Conservation (phyloP, 2,888 invertebrate genomes). For the Lasioglossum vierecki region DNA sequence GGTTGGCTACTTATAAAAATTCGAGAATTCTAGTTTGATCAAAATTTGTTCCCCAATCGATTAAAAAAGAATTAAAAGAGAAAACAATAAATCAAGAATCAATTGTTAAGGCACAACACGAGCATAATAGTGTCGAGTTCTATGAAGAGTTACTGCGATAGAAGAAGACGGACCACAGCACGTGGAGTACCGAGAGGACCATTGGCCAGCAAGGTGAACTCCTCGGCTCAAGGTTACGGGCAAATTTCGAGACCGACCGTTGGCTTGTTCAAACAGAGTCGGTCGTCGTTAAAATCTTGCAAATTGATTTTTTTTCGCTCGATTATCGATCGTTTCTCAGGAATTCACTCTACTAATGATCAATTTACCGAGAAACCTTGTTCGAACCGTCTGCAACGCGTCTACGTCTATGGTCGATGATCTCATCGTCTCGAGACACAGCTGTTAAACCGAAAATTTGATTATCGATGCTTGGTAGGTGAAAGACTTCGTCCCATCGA, state of each 20-base stretch:
- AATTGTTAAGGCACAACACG: neutral
- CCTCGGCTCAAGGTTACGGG: neutral
- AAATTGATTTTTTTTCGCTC: neutral
- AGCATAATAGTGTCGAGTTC: neutral
- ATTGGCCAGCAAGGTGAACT: neutral
- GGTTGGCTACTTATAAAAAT: neutral
- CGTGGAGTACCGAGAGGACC: neutral
- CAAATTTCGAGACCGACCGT: neutral
- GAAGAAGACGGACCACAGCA: neutral
- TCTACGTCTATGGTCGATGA: neutral
- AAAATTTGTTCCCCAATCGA: neutral
- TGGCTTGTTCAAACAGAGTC: neutral
- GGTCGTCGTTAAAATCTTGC: neutral
- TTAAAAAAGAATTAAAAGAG: neutral
- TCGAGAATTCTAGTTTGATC: neutral
- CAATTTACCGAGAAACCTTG: neutral
- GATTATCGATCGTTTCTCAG: neutral
- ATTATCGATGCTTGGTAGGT: neutral
- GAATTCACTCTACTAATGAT: neutral
- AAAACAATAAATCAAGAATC: neutral
- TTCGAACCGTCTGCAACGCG: neutral
- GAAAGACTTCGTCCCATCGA: neutral
- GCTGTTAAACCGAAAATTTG: neutral
- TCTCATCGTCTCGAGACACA: neutral
- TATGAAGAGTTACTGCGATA: neutral